phyloP scores from a whole-genome alignment of 2,797 vertebrate genomes.

The Rhinoraja longicauda region DNA sequence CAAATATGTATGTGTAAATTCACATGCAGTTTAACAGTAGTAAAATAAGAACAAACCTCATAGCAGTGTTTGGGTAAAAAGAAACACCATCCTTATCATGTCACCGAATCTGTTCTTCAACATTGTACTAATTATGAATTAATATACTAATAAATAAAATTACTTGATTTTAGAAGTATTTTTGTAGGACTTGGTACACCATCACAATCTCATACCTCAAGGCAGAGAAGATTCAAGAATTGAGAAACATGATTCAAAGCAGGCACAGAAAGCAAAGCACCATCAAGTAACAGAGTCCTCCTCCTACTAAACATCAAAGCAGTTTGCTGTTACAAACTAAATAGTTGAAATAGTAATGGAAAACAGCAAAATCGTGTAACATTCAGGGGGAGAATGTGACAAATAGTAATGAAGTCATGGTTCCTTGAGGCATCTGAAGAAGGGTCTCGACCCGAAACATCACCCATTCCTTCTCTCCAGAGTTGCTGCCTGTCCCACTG shows the following conservation, averaged over 20 bases:
- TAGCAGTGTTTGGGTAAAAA: not conserved
- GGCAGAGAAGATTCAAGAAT: not conserved
- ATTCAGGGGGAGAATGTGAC: not conserved
- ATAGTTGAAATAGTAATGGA: not conserved
- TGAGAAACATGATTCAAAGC: not conserved
- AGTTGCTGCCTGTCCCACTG: no score
- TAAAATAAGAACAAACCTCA: not conserved
- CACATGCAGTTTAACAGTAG: not conserved
- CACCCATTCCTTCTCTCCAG: no score
- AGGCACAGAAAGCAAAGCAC: not conserved
- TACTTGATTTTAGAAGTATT: not conserved
- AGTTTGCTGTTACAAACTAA: not conserved
- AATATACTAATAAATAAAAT: not conserved
- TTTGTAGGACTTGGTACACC: not conserved
- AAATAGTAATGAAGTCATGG: not conserved
- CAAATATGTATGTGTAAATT: not conserved
- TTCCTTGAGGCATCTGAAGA: no score
- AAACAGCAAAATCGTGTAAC: not conserved
- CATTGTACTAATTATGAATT: not conserved
- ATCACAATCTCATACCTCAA: not conserved
- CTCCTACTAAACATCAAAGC: not conserved
- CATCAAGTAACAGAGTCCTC: not conserved
- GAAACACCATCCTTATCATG: not conserved
- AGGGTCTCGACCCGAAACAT: no score
- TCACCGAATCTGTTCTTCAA: not conserved